These are phyloP conservation scores for Allobates femoralis DNA, from an alignment of 2,797 vertebrate species.

Conservation along the genomic window DNA sequence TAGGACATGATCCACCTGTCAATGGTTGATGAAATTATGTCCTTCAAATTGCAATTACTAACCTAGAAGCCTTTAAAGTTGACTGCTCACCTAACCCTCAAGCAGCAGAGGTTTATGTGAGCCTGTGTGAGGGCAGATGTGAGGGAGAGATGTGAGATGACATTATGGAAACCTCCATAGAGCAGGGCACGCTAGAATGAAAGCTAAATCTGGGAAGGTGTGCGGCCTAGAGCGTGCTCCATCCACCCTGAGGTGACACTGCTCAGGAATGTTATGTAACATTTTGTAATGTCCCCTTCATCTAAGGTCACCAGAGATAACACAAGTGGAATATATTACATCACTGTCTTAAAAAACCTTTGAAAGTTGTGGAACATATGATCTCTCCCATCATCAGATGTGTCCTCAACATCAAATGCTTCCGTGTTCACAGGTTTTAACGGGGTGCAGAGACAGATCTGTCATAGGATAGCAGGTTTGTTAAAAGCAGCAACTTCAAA, in stretches of 20 bases:
- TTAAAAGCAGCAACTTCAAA: not conserved
- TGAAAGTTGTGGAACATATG: not conserved
- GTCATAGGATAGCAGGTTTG: not conserved
- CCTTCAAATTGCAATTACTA: not conserved
- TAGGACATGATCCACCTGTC: not conserved
- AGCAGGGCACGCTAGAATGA: not conserved
- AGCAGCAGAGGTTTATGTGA: not conserved
- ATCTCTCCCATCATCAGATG: not conserved
- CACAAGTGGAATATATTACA: not conserved
- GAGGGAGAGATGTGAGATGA: not conserved
- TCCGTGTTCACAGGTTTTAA: not conserved
- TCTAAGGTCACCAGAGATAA: conserved; percentile 3
- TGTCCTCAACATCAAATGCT: not conserved
- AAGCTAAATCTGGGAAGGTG: not conserved
- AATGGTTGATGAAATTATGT: not conserved
- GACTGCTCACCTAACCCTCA: not conserved
- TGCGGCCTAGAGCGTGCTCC: not conserved
- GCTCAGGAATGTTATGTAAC: not conserved
- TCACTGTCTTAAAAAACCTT: not conserved
- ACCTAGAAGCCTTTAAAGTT: not conserved
- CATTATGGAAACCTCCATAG: not conserved
- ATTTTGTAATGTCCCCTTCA: conserved; percentile 3
- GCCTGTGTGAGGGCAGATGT: not conserved
- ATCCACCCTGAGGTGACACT: not conserved
- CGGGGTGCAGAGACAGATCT: no score